Conservation (phyloP, 2,797 vertebrate genomes). For the Glyptemys insculpta region DNA sequence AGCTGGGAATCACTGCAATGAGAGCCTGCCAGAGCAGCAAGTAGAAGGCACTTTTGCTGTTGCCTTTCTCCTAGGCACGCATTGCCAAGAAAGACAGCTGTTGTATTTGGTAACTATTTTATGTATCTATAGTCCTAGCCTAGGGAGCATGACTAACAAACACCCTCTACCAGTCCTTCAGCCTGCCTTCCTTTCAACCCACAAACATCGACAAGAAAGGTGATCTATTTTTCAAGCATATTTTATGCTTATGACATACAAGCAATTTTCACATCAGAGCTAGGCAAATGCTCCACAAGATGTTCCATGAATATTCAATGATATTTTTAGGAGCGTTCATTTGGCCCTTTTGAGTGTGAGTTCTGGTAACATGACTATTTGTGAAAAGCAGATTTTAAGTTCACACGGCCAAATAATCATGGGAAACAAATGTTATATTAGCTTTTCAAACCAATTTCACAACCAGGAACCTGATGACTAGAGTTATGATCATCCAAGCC, state of each 20-base stretch:
- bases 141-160: background rate
- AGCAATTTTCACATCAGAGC: background rate
- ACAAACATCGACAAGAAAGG: background rate
- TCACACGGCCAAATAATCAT: background rate
- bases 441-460: background rate
- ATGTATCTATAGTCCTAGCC: background rate
- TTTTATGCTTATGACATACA: background rate
- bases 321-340: background rate
- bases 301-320: background rate
- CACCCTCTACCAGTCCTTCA: background rate
- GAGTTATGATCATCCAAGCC: background rate
- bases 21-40: background rate
- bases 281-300: background rate
- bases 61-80: background rate
- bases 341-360: background rate
- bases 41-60: background rate
- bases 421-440: background rate
- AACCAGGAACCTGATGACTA: background rate
- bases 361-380: background rate
- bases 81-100: conserved; percentile 37
- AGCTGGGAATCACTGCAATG: background rate
- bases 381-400: background rate
- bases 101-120: background rate
- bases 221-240: background rate
- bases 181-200: background rate